Conservation (phyloP, 2,888 invertebrate genomes). For the Hybos culiciformis region DNA sequence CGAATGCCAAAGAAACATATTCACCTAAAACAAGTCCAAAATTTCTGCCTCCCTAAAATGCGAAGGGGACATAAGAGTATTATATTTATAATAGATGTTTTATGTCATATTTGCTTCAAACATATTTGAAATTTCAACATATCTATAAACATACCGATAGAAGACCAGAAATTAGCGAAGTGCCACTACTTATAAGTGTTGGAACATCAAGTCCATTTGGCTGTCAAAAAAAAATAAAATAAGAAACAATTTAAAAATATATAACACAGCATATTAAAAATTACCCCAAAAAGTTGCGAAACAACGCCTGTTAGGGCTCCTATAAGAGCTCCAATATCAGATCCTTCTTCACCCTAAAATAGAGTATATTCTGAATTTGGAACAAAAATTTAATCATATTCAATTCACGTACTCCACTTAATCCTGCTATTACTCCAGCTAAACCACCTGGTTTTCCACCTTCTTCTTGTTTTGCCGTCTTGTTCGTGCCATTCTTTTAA, state of each 20-base stretch:
- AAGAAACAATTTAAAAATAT: neutral
- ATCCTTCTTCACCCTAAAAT: conserved; percentile 33
- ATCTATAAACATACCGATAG: conserved; percentile 19
- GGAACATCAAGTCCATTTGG: conserved; percentile 33
- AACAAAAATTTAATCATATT: neutral
- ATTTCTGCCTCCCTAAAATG: conserved; percentile 27
- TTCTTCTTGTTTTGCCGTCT: conserved; percentile 16
- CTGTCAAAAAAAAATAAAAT: conserved; percentile 14
- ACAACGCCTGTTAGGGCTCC: conserved; percentile 33
- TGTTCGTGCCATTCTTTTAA: too few relatives aligned
- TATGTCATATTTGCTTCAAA: neutral
- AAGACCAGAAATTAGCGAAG: conserved; percentile 29
- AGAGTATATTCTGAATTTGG: neutral
- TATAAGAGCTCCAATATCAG: conserved; percentile 34
- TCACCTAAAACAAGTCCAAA: conserved; percentile 33
- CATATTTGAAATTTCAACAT: neutral
- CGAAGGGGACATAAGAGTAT: neutral
- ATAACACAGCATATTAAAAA: conserved; percentile 5
- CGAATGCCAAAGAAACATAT: conserved; percentile 31
- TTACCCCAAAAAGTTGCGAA: conserved; percentile 32
- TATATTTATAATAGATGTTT: neutral
- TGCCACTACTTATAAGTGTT: conserved; percentile 26
- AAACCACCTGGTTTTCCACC: conserved; percentile 22
- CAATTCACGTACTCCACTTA: conserved; percentile 30
- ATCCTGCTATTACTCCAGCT: conserved; percentile 29